Evolutionary conservation across 2,888 invertebrate species (phyloP).

Genomic region (Mythimna lalbum): DNA sequence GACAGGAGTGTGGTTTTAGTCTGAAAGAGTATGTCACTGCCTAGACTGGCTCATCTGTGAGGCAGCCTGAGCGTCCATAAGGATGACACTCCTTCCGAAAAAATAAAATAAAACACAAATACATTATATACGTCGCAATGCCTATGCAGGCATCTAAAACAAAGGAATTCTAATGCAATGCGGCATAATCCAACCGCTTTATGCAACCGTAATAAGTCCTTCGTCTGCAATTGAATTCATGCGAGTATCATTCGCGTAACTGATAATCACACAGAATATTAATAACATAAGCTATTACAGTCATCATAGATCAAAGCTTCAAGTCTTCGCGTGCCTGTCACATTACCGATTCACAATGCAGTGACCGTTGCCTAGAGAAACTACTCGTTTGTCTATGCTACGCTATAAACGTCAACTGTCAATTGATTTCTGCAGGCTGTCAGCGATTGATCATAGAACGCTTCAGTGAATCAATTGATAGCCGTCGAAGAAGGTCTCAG

Average conservation of each 20-base stretch:
- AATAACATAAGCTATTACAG: conserved; percentile 28
- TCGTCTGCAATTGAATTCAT: conserved; percentile 7
- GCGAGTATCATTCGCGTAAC: conserved; percentile 5
- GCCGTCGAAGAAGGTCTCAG: conserved; percentile 31
- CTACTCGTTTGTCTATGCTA: conserved; percentile 31
- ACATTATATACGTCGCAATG: too few species aligned
- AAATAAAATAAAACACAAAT: too few species aligned
- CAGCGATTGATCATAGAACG: conserved; percentile 41
- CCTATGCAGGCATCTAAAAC: background rate
- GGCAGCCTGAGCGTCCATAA: too few species aligned
- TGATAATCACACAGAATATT: conserved; percentile 25
- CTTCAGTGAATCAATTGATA: conserved; percentile 44
- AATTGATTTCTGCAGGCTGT: conserved; percentile 27
- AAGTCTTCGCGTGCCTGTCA: conserved; percentile 14
- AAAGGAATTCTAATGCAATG: background rate
- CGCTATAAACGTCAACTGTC: conserved; percentile 38
- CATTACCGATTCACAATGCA: conserved; percentile 33
- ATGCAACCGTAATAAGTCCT: background rate
- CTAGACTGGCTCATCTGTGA: too few species aligned
- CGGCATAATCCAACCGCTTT: background rate
- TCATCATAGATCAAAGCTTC: conserved; percentile 36
- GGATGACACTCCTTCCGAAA: too few species aligned
- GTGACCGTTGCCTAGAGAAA: conserved; percentile 23
- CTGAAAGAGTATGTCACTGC: too few species aligned
- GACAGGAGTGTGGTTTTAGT: too few species aligned